A percentile compares a stretch with the other conserved stretches of the same genome.
Evolutionary conservation across 2,888 invertebrate species (phyloP).

Genomic region (Coronaproctus castanopsis): DNA sequence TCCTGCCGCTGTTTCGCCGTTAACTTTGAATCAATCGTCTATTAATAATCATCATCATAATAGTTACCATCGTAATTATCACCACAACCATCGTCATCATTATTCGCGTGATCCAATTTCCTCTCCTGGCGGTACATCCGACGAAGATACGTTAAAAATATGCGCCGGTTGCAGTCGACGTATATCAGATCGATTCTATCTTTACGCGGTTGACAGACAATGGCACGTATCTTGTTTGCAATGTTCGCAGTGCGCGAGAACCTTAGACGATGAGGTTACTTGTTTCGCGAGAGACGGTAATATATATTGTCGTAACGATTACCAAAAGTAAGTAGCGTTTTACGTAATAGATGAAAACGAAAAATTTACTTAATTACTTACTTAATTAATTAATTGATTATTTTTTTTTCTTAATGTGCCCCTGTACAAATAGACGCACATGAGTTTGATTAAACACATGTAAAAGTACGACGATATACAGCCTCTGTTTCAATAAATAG

Average conservation of each 20-base stretch:
- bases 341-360: not conserved
- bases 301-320: constrained; percentile 91
- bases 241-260: constrained; percentile 75
- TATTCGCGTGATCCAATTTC: too few species aligned
- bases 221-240: constrained; percentile 85
- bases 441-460: too few species aligned
- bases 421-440: too few species aligned
- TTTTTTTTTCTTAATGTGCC: too few species aligned
- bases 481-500: too few species aligned
- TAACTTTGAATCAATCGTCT: too few species aligned
- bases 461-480: too few species aligned
- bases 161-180: constrained; percentile 77
- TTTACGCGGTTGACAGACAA: constrained; percentile 73
- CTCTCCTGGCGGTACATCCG: constrained; percentile 4
- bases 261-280: constrained; percentile 72
- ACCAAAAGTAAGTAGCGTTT: constrained; percentile 58
- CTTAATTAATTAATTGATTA: not conserved
- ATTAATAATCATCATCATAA: too few species aligned
- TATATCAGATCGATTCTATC: constrained; percentile 75
- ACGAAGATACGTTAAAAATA: constrained; percentile 27
- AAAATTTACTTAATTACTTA: not conserved
- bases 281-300: constrained; percentile 83
- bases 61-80: too few species aligned
- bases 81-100: too few species aligned
- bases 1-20: not conserved